These are phyloP conservation scores for Pseudochromis fuscus DNA, from an alignment of 2,797 vertebrate genomes.

Conservation along the genomic window DNA sequence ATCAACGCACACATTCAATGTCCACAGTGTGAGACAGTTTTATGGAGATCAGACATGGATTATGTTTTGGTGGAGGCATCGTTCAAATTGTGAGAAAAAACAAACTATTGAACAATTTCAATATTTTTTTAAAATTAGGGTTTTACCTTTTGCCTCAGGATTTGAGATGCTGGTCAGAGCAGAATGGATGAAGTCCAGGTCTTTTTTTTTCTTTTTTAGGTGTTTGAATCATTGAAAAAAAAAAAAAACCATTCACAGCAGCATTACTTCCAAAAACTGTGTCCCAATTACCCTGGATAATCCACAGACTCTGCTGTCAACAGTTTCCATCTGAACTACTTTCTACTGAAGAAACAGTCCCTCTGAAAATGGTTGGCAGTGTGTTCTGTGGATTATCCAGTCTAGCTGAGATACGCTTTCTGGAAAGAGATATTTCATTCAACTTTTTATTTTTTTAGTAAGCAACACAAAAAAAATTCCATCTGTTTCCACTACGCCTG, in stretches of 20 bases:
- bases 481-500: constrained; percentile 11
- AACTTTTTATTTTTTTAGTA: constrained; percentile 21
- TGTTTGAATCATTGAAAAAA: neutral
- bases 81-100: too few relatives aligned
- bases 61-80: too few relatives aligned
- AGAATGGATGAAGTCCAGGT: neutral
- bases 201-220: constrained; percentile 2
- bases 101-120: too few relatives aligned
- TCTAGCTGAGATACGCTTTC: constrained; percentile 18
- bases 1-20: too few relatives aligned
- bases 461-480: constrained; percentile 34
- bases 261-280: constrained; percentile 41
- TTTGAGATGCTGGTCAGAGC: neutral
- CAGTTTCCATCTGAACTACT: constrained; percentile 50
- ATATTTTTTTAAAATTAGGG: too few relatives aligned
- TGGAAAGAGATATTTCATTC: constrained; percentile 30
- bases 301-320: constrained; percentile 48
- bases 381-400: constrained; percentile 33
- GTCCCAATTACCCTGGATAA: constrained; percentile 44
- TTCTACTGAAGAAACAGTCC: constrained; percentile 24
- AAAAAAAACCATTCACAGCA: constrained; percentile 4
- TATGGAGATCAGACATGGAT: too few relatives aligned
- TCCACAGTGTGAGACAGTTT: too few relatives aligned
- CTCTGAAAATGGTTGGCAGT: constrained; percentile 38
- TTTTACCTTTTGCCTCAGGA: too few relatives aligned